Evolutionary conservation across 2,113 vertebrate species (phyloP).

Genomic region (Barnardius zonarius): DNA sequence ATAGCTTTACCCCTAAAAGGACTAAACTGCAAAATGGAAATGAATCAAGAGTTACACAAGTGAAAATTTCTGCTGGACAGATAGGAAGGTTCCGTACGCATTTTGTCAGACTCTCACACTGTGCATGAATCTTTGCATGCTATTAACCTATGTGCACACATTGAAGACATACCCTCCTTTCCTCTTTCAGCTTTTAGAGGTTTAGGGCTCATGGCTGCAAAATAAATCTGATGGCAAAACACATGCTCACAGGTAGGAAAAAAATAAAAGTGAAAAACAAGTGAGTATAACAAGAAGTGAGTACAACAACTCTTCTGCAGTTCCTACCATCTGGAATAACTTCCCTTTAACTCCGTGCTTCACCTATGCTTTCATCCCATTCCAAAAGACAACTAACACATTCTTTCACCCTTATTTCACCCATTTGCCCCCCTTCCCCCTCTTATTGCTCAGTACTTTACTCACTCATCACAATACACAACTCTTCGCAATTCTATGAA

Average conservation of each 20-base stretch:
- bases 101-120: background rate
- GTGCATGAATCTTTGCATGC: too few relatives aligned
- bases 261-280: background rate
- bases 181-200: background rate
- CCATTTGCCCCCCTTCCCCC: background rate
- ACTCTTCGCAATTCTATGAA: background rate
- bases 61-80: background rate
- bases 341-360: background rate
- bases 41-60: background rate
- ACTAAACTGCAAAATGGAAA: background rate
- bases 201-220: background rate
- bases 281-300: background rate
- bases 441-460: background rate
- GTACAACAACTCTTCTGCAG: background rate
- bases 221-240: background rate
- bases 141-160: background rate
- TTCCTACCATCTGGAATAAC: background rate
- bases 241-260: background rate
- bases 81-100: background rate
- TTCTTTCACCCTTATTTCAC: background rate
- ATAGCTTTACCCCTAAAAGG: background rate
- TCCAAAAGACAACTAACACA: background rate
- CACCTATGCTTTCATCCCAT: background rate
- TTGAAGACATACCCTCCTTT: background rate
- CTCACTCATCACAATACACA: background rate